phyloP scores from a whole-genome alignment of 2,888 invertebrate genomes.

The Buathra laborator region DNA sequence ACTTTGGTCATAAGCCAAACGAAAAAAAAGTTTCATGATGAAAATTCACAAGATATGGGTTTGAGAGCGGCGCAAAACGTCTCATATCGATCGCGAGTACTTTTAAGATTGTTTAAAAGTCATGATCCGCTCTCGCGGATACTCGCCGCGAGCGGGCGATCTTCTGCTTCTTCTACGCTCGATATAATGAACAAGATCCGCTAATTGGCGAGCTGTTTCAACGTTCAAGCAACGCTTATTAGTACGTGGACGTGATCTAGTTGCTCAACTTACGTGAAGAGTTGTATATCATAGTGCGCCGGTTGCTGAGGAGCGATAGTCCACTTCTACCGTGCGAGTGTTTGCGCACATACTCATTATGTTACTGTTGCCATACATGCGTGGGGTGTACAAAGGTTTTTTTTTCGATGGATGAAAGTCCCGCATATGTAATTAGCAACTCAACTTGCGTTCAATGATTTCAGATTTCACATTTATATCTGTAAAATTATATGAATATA shows the following conservation, averaged over 20 bases:
- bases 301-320: conserved; percentile 37
- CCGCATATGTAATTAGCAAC: conserved; percentile 39
- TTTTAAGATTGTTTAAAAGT: conserved; percentile 17
- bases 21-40: not conserved
- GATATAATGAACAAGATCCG: conserved; percentile 72
- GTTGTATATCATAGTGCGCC: conserved; percentile 18
- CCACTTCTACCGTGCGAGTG: conserved; percentile 48
- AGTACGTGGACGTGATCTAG: conserved; percentile 83
- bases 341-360: conserved; percentile 7
- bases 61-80: not conserved
- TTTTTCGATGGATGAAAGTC: conserved; percentile 57
- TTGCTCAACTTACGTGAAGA: conserved; percentile 77
- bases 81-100: not conserved
- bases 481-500: not conserved
- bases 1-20: not conserved
- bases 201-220: conserved; percentile 80
- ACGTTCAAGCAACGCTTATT: conserved; percentile 82
- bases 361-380: conserved; percentile 8
- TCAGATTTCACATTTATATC: conserved; percentile 58
- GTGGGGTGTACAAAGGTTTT: conserved; percentile 23
- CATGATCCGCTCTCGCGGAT: conserved; percentile 9
- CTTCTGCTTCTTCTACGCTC: conserved; percentile 54
- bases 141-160: not conserved
- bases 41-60: not conserved
- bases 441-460: conserved; percentile 47